These are phyloP conservation scores for Agonum fuliginosum DNA, from an alignment of 2,888 invertebrate species.

Conservation along the genomic window DNA sequence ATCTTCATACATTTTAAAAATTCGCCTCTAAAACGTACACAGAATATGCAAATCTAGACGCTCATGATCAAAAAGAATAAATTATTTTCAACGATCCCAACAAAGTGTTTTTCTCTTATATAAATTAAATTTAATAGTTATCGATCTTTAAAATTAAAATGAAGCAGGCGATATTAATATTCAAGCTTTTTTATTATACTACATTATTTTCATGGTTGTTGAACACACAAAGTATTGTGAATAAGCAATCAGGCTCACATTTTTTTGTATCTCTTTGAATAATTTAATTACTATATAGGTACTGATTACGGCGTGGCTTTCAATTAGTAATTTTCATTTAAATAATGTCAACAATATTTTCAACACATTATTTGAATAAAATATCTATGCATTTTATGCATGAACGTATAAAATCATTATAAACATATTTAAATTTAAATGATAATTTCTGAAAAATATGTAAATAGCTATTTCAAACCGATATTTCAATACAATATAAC, in stretches of 20 bases:
- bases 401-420: not conserved
- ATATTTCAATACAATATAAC: no score
- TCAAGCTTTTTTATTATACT: not conserved
- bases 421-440: no score
- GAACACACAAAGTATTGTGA: not conserved
- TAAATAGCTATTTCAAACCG: no score
- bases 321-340: not conserved
- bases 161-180: not conserved
- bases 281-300: not conserved
- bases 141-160: not conserved
- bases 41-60: slow-evolving; percentile 6
- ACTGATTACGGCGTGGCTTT: not conserved
- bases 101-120: not conserved
- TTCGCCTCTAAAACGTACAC: slow-evolving; percentile 4
- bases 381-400: not conserved
- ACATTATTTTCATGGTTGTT: not conserved
- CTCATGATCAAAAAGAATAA: slow-evolving; percentile 8
- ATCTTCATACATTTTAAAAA: no score
- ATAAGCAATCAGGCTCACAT: not conserved
- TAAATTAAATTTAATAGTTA: slow-evolving; percentile 6
- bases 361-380: not conserved
- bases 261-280: not conserved
- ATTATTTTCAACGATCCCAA: no score
- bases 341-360: not conserved
- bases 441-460: no score